Evolutionary conservation across 1,140 invertebrate species (phyloP), one percentile per base, ranked within the genome.

Genomic region (Hyles vespertilio): DNA sequence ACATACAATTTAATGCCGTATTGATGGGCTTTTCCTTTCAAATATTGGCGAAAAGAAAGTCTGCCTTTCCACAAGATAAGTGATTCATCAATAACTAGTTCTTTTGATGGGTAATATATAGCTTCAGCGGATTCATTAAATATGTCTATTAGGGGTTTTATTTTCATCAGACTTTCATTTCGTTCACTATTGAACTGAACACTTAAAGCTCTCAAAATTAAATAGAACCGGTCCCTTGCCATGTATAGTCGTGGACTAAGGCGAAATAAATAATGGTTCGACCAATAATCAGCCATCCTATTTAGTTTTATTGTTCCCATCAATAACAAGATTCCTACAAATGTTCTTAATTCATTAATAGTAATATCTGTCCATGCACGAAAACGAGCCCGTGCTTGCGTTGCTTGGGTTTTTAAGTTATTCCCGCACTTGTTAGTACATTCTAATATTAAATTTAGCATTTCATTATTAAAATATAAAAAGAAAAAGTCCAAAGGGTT

Each of bases 1-100:
- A 84, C 77, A 58, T 81, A 81, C 46, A 87, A 46, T 63, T 86
- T 84, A 11, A 84, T 70, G 0, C 80, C 80, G 65, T 81, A 78
- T 66, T 83, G 84, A 61, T 86, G 74, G 5, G 64, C 45, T 67
- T 85, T 86, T 36, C 73, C 70, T 70, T 74, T 70, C 40, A 81
- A 71, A 58, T 77, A 84, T 56, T 85, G 77, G 40, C 67, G 50
- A 60, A 85, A 82, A 22, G 54, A 45, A 6, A 86, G 57, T 40
- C 77, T 58, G 32, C 79, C 78, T 59, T 75, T 67, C 70, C 72
- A 87, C 45, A 81, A 63, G 22, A 87, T 59, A 77, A 85, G 80
- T 12, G 74, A 67, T 59, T 87, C 79, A 65, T 88, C 79, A 11
- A 84, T 32, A 32, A 69, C 64, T 51, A 89, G 68, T 44, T 85